Base-by-base conservation (phyloP, 1,140 invertebrate genomes). In the Papilio aristodemus region DNA sequence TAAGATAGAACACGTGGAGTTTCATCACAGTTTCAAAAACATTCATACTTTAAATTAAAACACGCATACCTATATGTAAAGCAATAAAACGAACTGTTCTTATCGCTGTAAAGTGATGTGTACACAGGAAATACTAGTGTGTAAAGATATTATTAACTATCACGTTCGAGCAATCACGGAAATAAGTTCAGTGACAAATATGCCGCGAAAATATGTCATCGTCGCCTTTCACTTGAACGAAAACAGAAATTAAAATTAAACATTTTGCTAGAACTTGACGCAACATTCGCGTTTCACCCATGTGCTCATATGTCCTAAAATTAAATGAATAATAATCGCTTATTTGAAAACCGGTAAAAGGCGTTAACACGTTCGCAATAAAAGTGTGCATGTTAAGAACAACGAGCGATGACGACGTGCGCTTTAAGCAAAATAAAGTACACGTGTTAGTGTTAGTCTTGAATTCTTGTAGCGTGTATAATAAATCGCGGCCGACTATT, bases 371-470 rank as follows among this genome's bases (percentile, higher is more conserved):
- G 46, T 54, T 43, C 10, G 46, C 46, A 22, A 54, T 54, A 54
- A 54, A 50, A 54, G 22, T 54, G 46, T 54, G 19, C 46, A 54
- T 22, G 19, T 22, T 54, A 54, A 54, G 13, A 54, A 54, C 46
- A 54, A 54, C 19, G 10, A 11, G 46, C 46, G 46, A 54, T 54
- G 22, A 54, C 46, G 46, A 54, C 22, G 22, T 54, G 46, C 19
- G 46, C 17, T 54, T 54, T 54, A 54, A 54, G 46, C 46, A 54
- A 22, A 54, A 54, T 54, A 54, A 9, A 25, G 46, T 54, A 22
- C 46, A 54, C 46, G 46, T 54, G 46, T 54, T 54, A 9, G 27
- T 25, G 46, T 25, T 54, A 54, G 46, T 54, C 9, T 54, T 54
- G 5, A 54, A 54, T 54, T 54, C 19, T 54, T 25, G 46, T 22